These are phyloP conservation scores for Gastracanthus pulcherrimus DNA, from an alignment of 2,888 invertebrate species.

Conservation along the genomic window DNA sequence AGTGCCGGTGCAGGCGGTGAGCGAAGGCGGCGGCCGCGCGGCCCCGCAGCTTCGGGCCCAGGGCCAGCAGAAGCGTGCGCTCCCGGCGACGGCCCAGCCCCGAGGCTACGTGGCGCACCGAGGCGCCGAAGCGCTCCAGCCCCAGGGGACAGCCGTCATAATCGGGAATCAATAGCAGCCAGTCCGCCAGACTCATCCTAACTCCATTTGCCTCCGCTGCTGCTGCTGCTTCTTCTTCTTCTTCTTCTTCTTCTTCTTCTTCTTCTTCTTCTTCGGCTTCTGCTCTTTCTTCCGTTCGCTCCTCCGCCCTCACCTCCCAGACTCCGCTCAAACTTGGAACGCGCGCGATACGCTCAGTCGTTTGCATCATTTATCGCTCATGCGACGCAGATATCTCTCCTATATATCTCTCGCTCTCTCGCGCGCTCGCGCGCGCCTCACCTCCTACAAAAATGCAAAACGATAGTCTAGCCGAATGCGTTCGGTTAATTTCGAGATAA, in stretches of 20 bases:
- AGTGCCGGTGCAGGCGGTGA: constrained; percentile 30
- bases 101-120: constrained; percentile 30
- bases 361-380: constrained; percentile 35
- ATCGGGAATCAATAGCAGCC: constrained; percentile 49
- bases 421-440: too few relatives aligned
- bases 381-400: too few relatives aligned
- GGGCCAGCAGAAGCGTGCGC: constrained; percentile 29
- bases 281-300: neutral
- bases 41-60: constrained; percentile 28
- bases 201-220: neutral
- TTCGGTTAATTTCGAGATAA: constrained; percentile 33
- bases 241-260: neutral
- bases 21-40: neutral
- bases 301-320: constrained; percentile 39
- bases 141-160: constrained; percentile 38
- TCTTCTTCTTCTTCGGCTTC: neutral
- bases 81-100: neutral
- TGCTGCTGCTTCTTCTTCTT: neutral
- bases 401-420: too few relatives aligned
- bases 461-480: neutral
- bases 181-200: constrained; percentile 7
- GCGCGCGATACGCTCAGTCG: constrained; percentile 20
- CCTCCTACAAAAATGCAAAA: constrained; percentile 5
- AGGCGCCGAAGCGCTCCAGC: constrained; percentile 29
- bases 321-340: constrained; percentile 17